Conservation (phyloP, 2,888 invertebrate genomes). For the Chrysolina oricalcia region DNA sequence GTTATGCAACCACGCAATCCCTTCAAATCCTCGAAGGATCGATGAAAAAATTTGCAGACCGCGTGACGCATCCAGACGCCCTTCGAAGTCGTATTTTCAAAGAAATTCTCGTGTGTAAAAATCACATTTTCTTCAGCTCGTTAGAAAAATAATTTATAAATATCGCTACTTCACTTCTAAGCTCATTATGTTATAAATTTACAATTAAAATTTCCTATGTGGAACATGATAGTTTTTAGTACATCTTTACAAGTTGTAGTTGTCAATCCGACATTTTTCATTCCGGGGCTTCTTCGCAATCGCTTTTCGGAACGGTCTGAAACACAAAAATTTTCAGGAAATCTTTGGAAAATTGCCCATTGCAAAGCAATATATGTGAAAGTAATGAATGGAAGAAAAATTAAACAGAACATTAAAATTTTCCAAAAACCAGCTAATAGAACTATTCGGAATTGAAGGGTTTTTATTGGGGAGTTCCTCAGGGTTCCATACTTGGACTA, state of each 20-base stretch:
- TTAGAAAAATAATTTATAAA: slow-evolving; percentile 61
- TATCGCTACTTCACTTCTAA: slow-evolving; percentile 54
- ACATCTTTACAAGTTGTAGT: slow-evolving; percentile 57
- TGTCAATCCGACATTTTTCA: slow-evolving; percentile 34
- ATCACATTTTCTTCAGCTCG: slow-evolving; percentile 56
- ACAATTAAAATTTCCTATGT: slow-evolving; percentile 51
- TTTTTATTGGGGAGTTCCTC: too few relatives aligned
- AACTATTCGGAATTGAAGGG: too few relatives aligned
- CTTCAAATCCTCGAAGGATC: background rate
- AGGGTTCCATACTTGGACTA: too few relatives aligned
- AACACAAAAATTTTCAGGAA: slow-evolving; percentile 33
- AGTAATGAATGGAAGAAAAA: too few relatives aligned
- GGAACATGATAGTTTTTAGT: slow-evolving; percentile 48
- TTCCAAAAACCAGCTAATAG: too few relatives aligned
- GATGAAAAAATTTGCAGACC: background rate
- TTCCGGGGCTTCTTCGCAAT: slow-evolving; percentile 50
- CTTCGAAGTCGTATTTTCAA: slow-evolving; percentile 50
- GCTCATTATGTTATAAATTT: slow-evolving; percentile 55
- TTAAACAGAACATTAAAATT: too few relatives aligned
- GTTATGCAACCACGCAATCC: background rate
- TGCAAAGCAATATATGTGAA: too few relatives aligned
- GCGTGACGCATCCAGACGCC: slow-evolving; percentile 30
- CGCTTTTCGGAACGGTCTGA: slow-evolving; percentile 51
- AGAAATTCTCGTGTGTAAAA: slow-evolving; percentile 54
- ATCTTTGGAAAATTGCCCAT: background rate